Evolutionary conservation across 2,113 vertebrate genomes (phyloP).

Genomic region (Pseudorasbora parva): DNA sequence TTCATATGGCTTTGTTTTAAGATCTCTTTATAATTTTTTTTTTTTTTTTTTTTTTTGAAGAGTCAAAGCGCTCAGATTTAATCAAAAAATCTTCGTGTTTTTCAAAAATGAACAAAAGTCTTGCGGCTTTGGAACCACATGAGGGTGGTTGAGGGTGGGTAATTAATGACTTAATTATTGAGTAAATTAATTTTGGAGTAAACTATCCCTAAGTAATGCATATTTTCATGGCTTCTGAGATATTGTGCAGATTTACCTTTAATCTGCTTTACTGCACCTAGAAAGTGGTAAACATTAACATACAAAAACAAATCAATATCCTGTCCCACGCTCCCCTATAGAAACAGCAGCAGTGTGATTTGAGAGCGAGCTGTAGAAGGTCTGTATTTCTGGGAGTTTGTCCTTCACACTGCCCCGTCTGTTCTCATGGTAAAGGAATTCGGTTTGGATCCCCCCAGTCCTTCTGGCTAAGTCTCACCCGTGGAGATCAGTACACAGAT

Average conservation of each 20-base stretch:
- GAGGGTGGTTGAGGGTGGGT: no score
- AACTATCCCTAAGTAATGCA: not conserved
- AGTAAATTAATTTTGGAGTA: no score
- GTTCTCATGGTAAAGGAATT: slow-evolving; percentile 37
- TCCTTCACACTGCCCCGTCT: slow-evolving; percentile 38
- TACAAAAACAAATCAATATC: not conserved
- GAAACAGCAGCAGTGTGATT: not conserved
- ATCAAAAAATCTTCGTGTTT: no score
- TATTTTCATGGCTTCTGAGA: not conserved
- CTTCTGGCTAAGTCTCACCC: slow-evolving; percentile 26
- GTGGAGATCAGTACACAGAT: slow-evolving; percentile 41
- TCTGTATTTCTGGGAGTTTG: slow-evolving; percentile 35
- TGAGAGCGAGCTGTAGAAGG: slow-evolving; percentile 8
- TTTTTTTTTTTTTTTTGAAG: no score
- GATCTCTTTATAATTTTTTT: no score
- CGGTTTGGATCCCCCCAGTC: slow-evolving; percentile 24
- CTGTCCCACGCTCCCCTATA: not conserved
- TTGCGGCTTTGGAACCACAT: no score
- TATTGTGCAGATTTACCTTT: not conserved
- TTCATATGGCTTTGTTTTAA: no score
- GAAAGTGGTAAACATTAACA: not conserved
- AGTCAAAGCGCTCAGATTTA: no score
- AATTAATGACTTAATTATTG: no score
- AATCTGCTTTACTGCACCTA: not conserved
- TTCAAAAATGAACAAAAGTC: no score